Conservation (phyloP, 1,140 invertebrate genomes). For the Adelges cooleyi region DNA sequence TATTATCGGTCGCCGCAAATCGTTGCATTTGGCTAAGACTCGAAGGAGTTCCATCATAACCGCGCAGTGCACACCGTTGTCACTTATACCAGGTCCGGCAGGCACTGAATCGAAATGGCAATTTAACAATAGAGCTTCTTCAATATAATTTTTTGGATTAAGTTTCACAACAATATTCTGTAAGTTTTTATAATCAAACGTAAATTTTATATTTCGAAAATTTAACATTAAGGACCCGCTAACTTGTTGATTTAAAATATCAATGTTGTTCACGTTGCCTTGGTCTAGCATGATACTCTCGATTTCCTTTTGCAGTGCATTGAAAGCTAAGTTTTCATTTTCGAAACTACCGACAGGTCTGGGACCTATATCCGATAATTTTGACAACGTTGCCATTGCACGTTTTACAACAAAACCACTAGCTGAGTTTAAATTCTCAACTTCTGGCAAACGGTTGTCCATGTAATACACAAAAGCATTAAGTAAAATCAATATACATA, state of each 20-base stretch:
- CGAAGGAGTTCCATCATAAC: conserved; percentile 59
- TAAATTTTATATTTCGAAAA: no score
- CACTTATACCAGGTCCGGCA: conserved; percentile 58
- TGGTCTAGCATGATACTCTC: conserved; percentile 40
- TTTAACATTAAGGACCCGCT: conserved; percentile 4
- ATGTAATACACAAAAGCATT: conserved; percentile 1
- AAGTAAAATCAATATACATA: not conserved
- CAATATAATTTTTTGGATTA: conserved; percentile 40
- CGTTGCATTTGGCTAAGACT: conserved; percentile 47
- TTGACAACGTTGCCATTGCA: conserved; percentile 31
- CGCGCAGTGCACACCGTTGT: conserved; percentile 63
- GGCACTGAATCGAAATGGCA: conserved; percentile 73
- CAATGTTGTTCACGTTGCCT: not conserved
- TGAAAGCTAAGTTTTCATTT: conserved; percentile 40
- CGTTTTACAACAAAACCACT: not conserved
- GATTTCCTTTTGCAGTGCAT: conserved; percentile 33
- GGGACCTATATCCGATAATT: conserved; percentile 55
- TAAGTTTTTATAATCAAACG: no score
- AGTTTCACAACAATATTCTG: conserved; percentile 59
- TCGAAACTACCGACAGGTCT: conserved; percentile 49
- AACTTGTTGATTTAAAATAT: conserved; percentile 8
- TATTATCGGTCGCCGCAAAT: conserved; percentile 50
- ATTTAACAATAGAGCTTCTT: conserved; percentile 57
- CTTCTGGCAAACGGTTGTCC: not conserved
- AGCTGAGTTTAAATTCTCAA: not conserved